Conservation (phyloP, 2,888 invertebrate species). For the Ophion obscuratus region DNA sequence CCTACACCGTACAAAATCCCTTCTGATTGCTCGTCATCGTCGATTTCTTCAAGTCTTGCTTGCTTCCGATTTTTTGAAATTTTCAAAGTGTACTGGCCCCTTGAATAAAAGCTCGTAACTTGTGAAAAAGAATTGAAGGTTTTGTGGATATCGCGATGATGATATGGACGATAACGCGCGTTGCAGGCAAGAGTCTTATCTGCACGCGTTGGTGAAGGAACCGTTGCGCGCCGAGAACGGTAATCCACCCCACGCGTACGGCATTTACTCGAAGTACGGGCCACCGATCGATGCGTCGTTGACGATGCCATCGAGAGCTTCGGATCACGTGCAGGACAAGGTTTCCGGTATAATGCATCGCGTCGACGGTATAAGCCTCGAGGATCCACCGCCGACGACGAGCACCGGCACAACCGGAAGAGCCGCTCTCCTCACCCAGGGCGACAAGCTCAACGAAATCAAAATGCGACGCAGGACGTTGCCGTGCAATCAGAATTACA, state of each 20-base stretch:
- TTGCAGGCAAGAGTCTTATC: slow-evolving; percentile 78
- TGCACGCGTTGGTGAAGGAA: slow-evolving; percentile 78
- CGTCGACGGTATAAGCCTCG: slow-evolving; percentile 81
- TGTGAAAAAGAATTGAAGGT: too few relatives aligned
- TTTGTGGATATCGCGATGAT: not conserved
- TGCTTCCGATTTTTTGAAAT: too few relatives aligned
- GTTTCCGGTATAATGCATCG: slow-evolving; percentile 82
- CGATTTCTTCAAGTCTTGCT: too few relatives aligned
- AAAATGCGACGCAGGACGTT: slow-evolving; percentile 79
- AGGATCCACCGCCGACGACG: slow-evolving; percentile 75
- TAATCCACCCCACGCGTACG: slow-evolving; percentile 80
- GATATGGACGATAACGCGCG: not conserved
- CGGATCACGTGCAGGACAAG: slow-evolving; percentile 77
- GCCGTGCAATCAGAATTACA: slow-evolving; percentile 72
- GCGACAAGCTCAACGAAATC: slow-evolving; percentile 86
- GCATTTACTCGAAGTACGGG: slow-evolving; percentile 80
- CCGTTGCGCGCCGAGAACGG: slow-evolving; percentile 79
- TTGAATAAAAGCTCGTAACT: too few relatives aligned
- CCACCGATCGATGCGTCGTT: slow-evolving; percentile 71
- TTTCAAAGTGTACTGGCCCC: too few relatives aligned
- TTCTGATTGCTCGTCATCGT: too few relatives aligned
- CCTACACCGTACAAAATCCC: too few relatives aligned
- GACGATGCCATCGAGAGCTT: slow-evolving; percentile 68
- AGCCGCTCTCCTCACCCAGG: slow-evolving; percentile 84
- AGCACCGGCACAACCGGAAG: slow-evolving; percentile 63